phyloP scores from a whole-genome alignment of 2,888 invertebrate genomes.

The Cynaeus angustus region DNA sequence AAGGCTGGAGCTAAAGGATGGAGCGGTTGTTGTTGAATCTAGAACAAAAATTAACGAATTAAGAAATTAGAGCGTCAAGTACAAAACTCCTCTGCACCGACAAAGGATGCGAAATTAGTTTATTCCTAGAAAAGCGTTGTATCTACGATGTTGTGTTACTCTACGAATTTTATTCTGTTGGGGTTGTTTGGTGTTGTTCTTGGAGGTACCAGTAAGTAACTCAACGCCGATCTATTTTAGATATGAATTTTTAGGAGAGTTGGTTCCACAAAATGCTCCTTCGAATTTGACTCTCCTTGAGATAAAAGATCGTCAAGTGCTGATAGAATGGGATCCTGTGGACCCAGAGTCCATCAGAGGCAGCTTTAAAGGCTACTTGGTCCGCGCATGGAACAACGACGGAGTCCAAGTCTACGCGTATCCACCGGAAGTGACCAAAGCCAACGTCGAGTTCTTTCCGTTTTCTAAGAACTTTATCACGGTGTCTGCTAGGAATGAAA shows the following conservation, averaged over 20 bases:
- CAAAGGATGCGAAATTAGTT: background rate
- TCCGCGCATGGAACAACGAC: slow-evolving; percentile 63
- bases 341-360: slow-evolving; percentile 60
- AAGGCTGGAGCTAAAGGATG: slow-evolving; percentile 44
- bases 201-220: slow-evolving; percentile 16
- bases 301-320: slow-evolving; percentile 60
- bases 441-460: slow-evolving; percentile 64
- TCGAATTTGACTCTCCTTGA: slow-evolving; percentile 61
- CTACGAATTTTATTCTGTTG: background rate
- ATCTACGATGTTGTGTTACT: slow-evolving; percentile 7
- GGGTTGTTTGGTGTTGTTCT: background rate
- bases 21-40: slow-evolving; percentile 45
- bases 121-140: background rate
- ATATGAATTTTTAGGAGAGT: slow-evolving; percentile 57
- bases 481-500: slow-evolving; percentile 64
- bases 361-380: slow-evolving; percentile 63
- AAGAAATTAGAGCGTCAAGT: slow-evolving; percentile 27
- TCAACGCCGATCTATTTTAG: background rate
- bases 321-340: slow-evolving; percentile 63
- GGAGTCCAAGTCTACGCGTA: slow-evolving; percentile 64
- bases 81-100: slow-evolving; percentile 20
- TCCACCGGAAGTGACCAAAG: slow-evolving; percentile 61
- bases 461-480: slow-evolving; percentile 65
- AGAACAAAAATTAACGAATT: slow-evolving; percentile 39
- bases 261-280: slow-evolving; percentile 63